These are phyloP conservation scores for Spondyliosoma cantharus DNA, from an alignment of 2,797 vertebrate genomes.

Conservation along the genomic window DNA sequence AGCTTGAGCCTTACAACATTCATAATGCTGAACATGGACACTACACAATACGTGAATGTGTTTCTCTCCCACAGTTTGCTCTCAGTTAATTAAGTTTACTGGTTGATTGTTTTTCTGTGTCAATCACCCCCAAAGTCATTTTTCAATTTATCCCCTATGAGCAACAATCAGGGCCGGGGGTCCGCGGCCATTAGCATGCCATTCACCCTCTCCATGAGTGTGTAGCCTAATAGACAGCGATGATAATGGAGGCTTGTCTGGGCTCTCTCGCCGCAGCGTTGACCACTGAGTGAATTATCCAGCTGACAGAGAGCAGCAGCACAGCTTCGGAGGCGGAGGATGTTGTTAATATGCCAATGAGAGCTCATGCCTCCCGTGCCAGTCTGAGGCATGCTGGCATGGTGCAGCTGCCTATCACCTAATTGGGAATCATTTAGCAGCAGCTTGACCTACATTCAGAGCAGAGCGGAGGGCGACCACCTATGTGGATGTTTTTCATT, in stretches of 20 bases:
- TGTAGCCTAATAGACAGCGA: constrained; percentile 69
- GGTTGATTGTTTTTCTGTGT: constrained; percentile 33
- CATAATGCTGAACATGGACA: background rate
- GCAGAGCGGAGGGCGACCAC: constrained; percentile 83
- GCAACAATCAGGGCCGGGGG: constrained; percentile 49
- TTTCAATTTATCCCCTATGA: constrained; percentile 52
- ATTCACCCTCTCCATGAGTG: constrained; percentile 59
- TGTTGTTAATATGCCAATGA: constrained; percentile 81
- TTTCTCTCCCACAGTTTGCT: background rate
- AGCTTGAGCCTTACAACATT: background rate
- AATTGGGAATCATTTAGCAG: constrained; percentile 74
- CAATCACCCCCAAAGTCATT: constrained; percentile 44
- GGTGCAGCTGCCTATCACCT: constrained; percentile 74
- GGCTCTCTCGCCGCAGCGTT: constrained; percentile 64
- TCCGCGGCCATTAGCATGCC: constrained; percentile 70
- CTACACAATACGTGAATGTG: background rate
- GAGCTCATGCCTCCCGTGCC: constrained; percentile 65
- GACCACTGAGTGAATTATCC: constrained; percentile 81
- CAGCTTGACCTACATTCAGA: constrained; percentile 85
- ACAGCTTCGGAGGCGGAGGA: constrained; percentile 67
- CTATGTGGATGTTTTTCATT: constrained; percentile 85
- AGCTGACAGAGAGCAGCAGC: constrained; percentile 80
- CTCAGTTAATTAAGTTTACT: constrained; percentile 39
- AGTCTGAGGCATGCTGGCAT: constrained; percentile 69
- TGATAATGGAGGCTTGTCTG: constrained; percentile 81